Base-by-base conservation (phyloP, 2,888 invertebrate species). In the Archips crataeganus region DNA sequence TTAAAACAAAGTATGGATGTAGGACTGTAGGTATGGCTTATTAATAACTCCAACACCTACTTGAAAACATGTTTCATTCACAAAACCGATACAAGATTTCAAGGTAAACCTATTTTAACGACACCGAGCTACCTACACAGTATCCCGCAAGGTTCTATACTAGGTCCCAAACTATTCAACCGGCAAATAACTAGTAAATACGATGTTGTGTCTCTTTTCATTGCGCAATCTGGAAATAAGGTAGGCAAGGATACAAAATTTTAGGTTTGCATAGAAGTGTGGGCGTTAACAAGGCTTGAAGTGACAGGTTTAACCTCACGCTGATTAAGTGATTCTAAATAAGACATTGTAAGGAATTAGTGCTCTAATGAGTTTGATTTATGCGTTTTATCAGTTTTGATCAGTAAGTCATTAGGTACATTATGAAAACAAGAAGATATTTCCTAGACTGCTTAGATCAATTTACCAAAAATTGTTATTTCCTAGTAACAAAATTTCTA, bases 91-190 rank as follows among this genome's bases (percentile, higher is more conserved):
- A 82, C 82, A 80, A 77, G 78, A 74, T 77, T 76, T 77, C 80
- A 82, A 84, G 83, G 83, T 80, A 79, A 80, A 77, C 70, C 57
- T 65, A 70, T 64, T 32, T 47, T 32, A 63, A 61, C 63, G 70
- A 73, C 73, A 75, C 73, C 74, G 71, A 75, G 73, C 84, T 80
- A 75, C 90, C 88, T 84, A 88, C 87, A 79, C 83, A 80, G 83
- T 75, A 75, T 88, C 76, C 86, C 81, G 70, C 89, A 90, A 90
- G 90, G 89, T 77, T 85, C 78, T 77, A 78, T 81, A 82, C 83
- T 88, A 80, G 85, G 82, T 82, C 85, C 85, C 79, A 76, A 76
- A 78, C 78, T 83, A 80, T 23, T 9, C 15, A 15, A 54, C 8
- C 51, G 23, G 15, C 15, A 54, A 54, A 54, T 82, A 81, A 80